Evolutionary conservation across 2,888 invertebrate species (phyloP), one percentile per base, ranked within the genome.

Genomic region (Drosophila yooni): DNA sequence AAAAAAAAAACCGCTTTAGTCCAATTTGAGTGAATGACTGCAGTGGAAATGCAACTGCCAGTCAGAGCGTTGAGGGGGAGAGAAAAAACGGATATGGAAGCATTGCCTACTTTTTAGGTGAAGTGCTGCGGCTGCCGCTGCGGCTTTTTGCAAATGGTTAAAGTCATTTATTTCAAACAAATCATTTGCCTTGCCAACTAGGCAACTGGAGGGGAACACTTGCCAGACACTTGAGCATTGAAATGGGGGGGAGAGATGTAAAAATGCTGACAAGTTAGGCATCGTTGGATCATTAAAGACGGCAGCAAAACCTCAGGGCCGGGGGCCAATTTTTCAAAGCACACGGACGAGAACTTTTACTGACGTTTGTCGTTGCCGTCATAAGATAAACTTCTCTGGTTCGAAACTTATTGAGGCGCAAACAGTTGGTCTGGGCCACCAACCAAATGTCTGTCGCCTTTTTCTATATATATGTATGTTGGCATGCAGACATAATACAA

Each of bases 81-180:
- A 15, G 21, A 40, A 56, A 57, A 68, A 31, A 52, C 27, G 38
- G 34, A 59, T 60, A 74, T 15, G 46, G 81, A 87, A 67, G 69
- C 69, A 67, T 72, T 84, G 88, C 84, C 88, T 84, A 83, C 78
- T 81, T 88, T 88, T 70, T 51, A 68, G 80, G 70, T 81, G 78
- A 83, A 88, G 83, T 88, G 70, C 88, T 88, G 84, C 75, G 81
- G 83, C 74, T 78, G 70, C 66, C 76, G 48, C 58, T 79, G 79
- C 74, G 79, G 84, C 79, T 82, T 79, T 86, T 87, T 83, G 76
- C 81, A 83, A 84, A 88, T 88, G 86, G 81, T 83, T 81, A 81
- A 88, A 88, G 88, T 86, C 86, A 88, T 84, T 84, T 84, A 88
- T 84, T 83, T 83, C 76, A 73, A 88, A 88, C 83, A 84, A 84